Evolutionary conservation across 2,888 invertebrate genomes (phyloP).

Genomic region (Sepiola atlantica): DNA sequence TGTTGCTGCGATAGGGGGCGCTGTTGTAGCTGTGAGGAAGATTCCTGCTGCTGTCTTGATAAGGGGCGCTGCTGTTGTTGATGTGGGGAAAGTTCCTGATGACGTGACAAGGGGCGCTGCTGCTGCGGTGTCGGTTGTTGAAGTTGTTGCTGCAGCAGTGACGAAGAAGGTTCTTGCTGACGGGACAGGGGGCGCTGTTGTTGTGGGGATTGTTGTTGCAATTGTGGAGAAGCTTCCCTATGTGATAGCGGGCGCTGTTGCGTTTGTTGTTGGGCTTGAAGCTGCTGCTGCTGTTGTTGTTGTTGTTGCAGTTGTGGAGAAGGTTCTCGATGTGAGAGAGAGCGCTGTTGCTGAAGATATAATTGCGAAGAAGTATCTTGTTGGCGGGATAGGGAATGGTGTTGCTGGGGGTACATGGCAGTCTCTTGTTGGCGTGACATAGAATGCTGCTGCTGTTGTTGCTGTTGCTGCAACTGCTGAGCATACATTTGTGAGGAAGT

Average conservation of each 20-base stretch:
- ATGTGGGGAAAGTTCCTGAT: neutral
- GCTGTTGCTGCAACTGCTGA: neutral
- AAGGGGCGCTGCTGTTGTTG: neutral
- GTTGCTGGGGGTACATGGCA: neutral
- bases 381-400: neutral
- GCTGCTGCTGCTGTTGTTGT: slow-evolving; percentile 32
- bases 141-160: neutral
- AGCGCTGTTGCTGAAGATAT: neutral
- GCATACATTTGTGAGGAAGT: too few species aligned
- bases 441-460: neutral
- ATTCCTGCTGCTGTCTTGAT: neutral
- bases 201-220: neutral
- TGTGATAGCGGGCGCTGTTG: neutral
- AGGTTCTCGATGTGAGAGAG: neutral
- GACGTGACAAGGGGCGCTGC: neutral
- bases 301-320: neutral
- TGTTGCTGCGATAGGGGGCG: neutral
- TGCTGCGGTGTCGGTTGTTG: neutral
- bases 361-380: neutral
- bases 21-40: neutral
- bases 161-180: neutral
- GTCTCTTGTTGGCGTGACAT: neutral
- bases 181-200: neutral
- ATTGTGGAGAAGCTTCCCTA: neutral
- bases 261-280: neutral